Evolutionary conservation across 23 tunicate genomes (phyloP).

Genomic region (Pegea sp.): DNA sequence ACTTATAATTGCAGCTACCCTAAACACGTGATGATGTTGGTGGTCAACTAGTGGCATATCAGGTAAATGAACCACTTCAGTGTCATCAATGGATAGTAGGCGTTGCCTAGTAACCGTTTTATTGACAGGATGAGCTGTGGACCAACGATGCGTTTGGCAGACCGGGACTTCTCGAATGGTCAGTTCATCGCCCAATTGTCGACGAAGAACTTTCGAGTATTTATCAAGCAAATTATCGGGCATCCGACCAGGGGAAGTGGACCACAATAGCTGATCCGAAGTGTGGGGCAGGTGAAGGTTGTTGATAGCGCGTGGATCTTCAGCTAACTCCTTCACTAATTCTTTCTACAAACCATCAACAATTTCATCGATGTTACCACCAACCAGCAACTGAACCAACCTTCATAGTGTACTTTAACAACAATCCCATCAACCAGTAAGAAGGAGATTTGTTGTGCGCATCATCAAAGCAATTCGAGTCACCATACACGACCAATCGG

Average conservation of each 20-base stretch:
- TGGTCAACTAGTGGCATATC: not conserved
- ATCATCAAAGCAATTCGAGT: conserved; percentile 90
- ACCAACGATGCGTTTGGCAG: not conserved
- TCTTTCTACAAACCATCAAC: too few relatives aligned
- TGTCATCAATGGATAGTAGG: not conserved
- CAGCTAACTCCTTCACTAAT: too few relatives aligned
- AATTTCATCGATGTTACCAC: too few relatives aligned
- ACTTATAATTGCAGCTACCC: conserved; percentile 10
- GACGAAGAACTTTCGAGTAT: conserved; percentile 36
- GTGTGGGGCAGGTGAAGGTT: too few relatives aligned
- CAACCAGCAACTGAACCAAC: too few relatives aligned
- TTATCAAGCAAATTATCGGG: conserved; percentile 51
- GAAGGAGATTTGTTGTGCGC: conserved; percentile 84
- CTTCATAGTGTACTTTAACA: conserved; percentile 49
- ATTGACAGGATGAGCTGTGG: not conserved
- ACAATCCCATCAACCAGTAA: conserved; percentile 78
- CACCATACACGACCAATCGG: conserved; percentile 82
- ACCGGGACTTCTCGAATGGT: not conserved
- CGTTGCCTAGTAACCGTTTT: not conserved
- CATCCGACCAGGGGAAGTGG: conserved; percentile 47
- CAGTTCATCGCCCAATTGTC: not conserved
- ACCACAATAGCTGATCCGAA: too few relatives aligned
- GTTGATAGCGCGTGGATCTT: too few relatives aligned
- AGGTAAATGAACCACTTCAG: not conserved
- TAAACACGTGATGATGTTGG: conserved; percentile 8